These are phyloP conservation scores for Homarus gammarus DNA, from an alignment of 2,888 invertebrate species.

Conservation along the genomic window DNA sequence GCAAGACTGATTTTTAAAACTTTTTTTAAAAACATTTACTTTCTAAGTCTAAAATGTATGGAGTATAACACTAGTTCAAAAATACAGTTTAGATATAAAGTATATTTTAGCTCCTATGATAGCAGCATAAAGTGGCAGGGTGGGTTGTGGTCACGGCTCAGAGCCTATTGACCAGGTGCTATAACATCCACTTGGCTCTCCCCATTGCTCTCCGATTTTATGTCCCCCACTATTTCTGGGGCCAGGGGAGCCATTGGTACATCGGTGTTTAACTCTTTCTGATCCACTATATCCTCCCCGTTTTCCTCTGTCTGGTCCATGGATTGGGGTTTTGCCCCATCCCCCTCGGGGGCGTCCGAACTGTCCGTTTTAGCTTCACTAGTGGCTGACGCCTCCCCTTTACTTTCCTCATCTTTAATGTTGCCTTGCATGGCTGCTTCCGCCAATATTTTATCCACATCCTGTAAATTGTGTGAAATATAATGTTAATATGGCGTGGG, in stretches of 20 bases:
- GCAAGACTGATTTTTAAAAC: not conserved
- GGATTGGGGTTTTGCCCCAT: slow-evolving; percentile 70
- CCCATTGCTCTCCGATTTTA: slow-evolving; percentile 61
- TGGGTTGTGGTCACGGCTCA: slow-evolving; percentile 65
- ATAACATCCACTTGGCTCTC: slow-evolving; percentile 49
- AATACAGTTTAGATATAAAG: slow-evolving; percentile 54
- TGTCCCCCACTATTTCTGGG: slow-evolving; percentile 58
- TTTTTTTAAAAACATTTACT: slow-evolving; percentile 33
- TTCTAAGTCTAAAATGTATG: slow-evolving; percentile 61
- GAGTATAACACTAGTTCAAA: slow-evolving; percentile 62
- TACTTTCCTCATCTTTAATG: slow-evolving; percentile 69
- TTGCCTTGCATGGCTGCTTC: slow-evolving; percentile 77
- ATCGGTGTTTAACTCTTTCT: slow-evolving; percentile 66
- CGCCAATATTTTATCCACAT: slow-evolving; percentile 81
- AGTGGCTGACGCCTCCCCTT: slow-evolving; percentile 67
- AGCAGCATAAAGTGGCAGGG: slow-evolving; percentile 63
- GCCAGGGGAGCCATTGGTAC: slow-evolving; percentile 65
- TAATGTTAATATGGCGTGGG: slow-evolving; percentile 72
- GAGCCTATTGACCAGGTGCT: slow-evolving; percentile 59
- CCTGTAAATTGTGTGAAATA: slow-evolving; percentile 79
- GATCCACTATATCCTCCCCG: slow-evolving; percentile 68
- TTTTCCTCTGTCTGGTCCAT: slow-evolving; percentile 73
- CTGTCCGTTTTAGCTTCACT: slow-evolving; percentile 73
- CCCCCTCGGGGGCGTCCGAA: slow-evolving; percentile 69
- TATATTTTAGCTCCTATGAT: slow-evolving; percentile 56